Percentiles rank a stretch among this genome's conserved stretches.
These are phyloP conservation scores for Scatophagus argus DNA, from an alignment of 2,113 vertebrate genomes.

Conservation along the genomic window DNA sequence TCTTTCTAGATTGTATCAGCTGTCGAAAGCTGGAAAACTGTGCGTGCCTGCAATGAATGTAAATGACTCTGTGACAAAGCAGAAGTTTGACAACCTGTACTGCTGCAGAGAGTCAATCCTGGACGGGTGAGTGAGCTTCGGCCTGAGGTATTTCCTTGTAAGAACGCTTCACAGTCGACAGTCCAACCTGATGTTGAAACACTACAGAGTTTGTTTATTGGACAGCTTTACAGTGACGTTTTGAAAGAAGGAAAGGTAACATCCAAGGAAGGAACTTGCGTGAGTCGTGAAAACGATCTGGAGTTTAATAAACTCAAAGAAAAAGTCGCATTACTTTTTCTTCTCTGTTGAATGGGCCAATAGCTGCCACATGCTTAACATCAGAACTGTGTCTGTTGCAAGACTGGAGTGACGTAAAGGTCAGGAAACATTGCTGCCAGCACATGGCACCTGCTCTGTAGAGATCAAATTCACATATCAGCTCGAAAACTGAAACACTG, in stretches of 20 bases:
- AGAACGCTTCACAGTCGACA: not conserved
- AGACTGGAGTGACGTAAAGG: not conserved
- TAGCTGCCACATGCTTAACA: not conserved
- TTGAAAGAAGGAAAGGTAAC: not conserved
- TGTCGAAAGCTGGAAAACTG: constrained; percentile 98
- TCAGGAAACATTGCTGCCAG: not conserved
- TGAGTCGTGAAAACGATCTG: not conserved
- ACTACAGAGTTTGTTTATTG: constrained; percentile 6
- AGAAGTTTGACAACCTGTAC: constrained; percentile 99
- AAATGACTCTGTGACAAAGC: constrained; percentile 98
- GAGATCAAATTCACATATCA: not conserved
- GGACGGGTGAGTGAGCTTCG: constrained; percentile 89
- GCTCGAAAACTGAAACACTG: not conserved
- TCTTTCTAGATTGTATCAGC: constrained; percentile 91
- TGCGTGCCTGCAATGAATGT: constrained; percentile 99
- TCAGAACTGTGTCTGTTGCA: not conserved
- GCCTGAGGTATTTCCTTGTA: not conserved
- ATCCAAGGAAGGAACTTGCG: not conserved
- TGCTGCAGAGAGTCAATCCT: constrained; percentile 98
- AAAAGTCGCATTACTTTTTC: not conserved
- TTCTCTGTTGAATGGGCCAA: not conserved
- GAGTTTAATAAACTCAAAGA: not conserved
- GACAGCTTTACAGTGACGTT: constrained; percentile 4
- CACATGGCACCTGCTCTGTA: not conserved
- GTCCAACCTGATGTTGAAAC: not conserved